Percentiles rank a stretch among this genome's conserved stretches.
Evolutionary conservation across 2,888 invertebrate species (phyloP).

Genomic region (Oscheius sp.): DNA sequence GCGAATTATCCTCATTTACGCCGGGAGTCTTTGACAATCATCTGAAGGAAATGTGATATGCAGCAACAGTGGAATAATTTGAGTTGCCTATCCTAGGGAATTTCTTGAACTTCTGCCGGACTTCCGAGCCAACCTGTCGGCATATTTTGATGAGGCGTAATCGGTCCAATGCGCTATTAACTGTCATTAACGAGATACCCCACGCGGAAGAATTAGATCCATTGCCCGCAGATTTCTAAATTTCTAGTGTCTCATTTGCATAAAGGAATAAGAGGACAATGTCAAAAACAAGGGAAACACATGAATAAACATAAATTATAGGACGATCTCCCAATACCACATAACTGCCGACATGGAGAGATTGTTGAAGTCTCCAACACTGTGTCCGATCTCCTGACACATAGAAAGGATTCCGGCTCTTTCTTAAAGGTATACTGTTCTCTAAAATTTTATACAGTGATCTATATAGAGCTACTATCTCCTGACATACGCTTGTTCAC

Average conservation of each 20-base stretch:
- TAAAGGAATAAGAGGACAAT: not conserved
- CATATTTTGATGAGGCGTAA: conserved; percentile 37
- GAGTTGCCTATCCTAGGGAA: conserved; percentile 4
- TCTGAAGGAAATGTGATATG: conserved; percentile 33
- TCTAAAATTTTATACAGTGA: not conserved
- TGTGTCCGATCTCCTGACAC: conserved; percentile 68
- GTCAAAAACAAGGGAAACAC: not conserved
- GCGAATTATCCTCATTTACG: conserved; percentile 37
- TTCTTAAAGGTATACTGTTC: conserved; percentile 59
- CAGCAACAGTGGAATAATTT: not conserved
- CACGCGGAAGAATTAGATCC: conserved; percentile 39
- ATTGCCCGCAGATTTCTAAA: conserved; percentile 28
- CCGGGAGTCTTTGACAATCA: conserved; percentile 29
- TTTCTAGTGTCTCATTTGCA: conserved; percentile 16
- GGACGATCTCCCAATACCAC: conserved; percentile 68
- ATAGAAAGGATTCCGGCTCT: conserved; percentile 69
- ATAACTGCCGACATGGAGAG: conserved; percentile 68
- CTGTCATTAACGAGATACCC: conserved; percentile 36
- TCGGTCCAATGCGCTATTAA: conserved; percentile 27
- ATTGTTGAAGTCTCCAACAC: conserved; percentile 66
- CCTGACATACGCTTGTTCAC: conserved; percentile 70
- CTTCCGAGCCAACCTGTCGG: conserved; percentile 26
- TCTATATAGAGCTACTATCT: conserved; percentile 68
- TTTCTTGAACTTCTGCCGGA: conserved; percentile 6
- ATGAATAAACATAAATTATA: conserved; percentile 40